These are phyloP conservation scores for Meleagris gallopavo DNA, from an alignment of 2,113 vertebrate genomes.

Conservation along the genomic window DNA sequence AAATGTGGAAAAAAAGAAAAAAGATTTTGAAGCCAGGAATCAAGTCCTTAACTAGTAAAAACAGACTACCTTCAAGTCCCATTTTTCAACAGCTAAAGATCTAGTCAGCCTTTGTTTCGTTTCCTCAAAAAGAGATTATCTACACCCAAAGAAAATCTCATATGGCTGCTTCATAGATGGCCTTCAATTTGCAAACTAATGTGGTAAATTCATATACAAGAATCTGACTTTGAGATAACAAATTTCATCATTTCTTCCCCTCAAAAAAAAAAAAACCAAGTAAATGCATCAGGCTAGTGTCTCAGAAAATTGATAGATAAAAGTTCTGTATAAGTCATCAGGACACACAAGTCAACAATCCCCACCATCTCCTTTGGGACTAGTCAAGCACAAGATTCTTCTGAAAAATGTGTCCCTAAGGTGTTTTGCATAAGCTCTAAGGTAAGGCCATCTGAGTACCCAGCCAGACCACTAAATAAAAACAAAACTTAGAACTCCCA, in stretches of 20 bases:
- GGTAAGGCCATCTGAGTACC: not conserved
- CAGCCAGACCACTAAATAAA: not conserved
- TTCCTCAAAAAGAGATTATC: not conserved
- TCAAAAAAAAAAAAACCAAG: not conserved
- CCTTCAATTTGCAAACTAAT: not conserved
- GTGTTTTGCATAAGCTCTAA: not conserved
- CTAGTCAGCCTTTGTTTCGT: not conserved
- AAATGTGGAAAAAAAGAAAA: not conserved
- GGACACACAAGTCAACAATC: not conserved
- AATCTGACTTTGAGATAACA: not conserved
- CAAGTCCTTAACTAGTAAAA: not conserved
- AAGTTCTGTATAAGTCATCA: not conserved
- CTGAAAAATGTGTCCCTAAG: not conserved
- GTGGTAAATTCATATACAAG: not conserved
- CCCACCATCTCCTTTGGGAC: not conserved
- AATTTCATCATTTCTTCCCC: not conserved
- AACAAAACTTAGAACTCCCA: not conserved
- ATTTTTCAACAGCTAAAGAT: not conserved
- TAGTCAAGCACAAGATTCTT: accelerated
- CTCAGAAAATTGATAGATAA: not conserved
- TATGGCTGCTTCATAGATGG: not conserved
- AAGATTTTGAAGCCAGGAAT: not conserved
- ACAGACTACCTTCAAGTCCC: not conserved
- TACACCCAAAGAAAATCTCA: not conserved
- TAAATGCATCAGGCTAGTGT: not conserved